Base-by-base conservation (phyloP, 2,113 vertebrate genomes). In the Odobenus rosmarus region DNA sequence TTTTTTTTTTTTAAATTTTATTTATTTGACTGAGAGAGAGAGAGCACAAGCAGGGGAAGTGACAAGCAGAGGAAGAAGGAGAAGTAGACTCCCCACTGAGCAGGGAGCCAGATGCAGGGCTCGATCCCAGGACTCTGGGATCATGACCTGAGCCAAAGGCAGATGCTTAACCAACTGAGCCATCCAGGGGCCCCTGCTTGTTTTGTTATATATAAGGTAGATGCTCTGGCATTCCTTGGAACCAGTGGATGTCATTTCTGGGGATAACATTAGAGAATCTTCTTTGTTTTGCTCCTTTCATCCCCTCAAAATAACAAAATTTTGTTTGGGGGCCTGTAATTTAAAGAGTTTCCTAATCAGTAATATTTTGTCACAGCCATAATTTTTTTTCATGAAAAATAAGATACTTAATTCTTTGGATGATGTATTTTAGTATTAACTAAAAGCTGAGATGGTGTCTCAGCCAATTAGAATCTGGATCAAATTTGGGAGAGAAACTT, bases 391-490 rank as follows among this genome's bases (percentile, higher is more conserved):
- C 51, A 92, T 1, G 13, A 95, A 9, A 93, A 92, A 80, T 53
- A 3, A 92, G 53, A 83, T 87, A 64, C 1, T 74, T 85, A 93
- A 90, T 72, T 64, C 36, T 90, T 53, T 93, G 5, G 72, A 93
- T 81, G 36, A 67, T 90, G 0, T 83, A 84, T 88, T 83, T 88
- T 91, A 55, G 18, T 51, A 69, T 88, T 93, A 95, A 86, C 18
- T 92, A 90, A 59, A 95, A 31, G 9, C 10, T 95, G 93, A 87
- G 5, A 36, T 72, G 31, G 0, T 24, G 19, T 64, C 49, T 76
- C 7, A 77, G 23, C 28, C 84, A 88, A 96, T 85, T 88, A 85
- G 16, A 89, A 94, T 93, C n/a, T n/a, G 12, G 76, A 71, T 85
- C 10, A 88, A 77, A 82, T 93, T 83, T 96, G 21, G 15, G 64